Percentiles rank a stretch among this genome's conserved stretches.
phyloP scores from a whole-genome alignment of 2,113 vertebrate species.

The Bubo bubo region DNA sequence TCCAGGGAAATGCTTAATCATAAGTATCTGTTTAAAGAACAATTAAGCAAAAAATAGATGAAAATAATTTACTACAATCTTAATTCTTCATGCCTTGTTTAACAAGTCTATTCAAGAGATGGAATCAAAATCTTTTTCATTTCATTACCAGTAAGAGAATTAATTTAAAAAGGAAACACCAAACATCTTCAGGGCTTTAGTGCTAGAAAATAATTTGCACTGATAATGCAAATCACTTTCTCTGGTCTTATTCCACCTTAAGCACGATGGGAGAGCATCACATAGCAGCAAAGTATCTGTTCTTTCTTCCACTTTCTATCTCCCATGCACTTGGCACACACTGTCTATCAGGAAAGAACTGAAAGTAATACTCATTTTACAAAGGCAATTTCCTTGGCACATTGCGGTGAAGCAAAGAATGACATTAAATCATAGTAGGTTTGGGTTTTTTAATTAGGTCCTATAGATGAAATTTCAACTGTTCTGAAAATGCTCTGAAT shows the following conservation, averaged over 20 bases:
- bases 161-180: neutral
- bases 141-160: neutral
- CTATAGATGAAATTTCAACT: neutral
- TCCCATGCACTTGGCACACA: neutral
- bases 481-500: neutral
- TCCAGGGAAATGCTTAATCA: neutral
- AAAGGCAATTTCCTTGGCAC: neutral
- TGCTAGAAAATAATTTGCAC: neutral
- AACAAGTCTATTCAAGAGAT: neutral
- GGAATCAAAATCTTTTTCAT: neutral
- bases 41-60: conserved; percentile 21
- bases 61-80: neutral
- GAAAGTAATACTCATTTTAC: neutral
- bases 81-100: neutral
- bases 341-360: neutral
- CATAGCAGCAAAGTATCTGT: neutral
- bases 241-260: neutral
- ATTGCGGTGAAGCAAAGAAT: neutral
- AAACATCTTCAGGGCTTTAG: neutral
- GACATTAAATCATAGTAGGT: neutral
- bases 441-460: neutral
- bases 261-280: neutral
- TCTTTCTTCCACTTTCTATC: neutral
- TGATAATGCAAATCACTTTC: neutral
- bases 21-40: neutral